Conservation (phyloP, 1,140 invertebrate species). For the Drosophila grimshawi region DNA sequence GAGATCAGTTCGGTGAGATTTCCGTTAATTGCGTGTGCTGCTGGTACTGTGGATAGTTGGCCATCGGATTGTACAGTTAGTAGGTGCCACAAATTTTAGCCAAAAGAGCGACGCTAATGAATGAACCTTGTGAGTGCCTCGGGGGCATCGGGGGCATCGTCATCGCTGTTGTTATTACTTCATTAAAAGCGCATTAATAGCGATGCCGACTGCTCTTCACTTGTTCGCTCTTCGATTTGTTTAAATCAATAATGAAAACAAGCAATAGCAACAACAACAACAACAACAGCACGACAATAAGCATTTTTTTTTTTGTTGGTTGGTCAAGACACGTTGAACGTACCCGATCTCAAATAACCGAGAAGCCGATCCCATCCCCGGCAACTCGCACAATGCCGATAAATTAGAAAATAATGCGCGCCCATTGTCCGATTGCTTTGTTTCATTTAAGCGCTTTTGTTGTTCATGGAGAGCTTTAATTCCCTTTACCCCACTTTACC, state of each 20-base stretch:
- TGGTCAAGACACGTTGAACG: slow-evolving; percentile 19
- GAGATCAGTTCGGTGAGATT: slow-evolving; percentile 44
- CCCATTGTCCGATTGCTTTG: slow-evolving; percentile 78
- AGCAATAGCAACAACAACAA: slow-evolving; percentile 48
- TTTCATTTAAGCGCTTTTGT: slow-evolving; percentile 83
- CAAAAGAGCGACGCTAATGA: slow-evolving; percentile 38
- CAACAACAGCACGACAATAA: neutral
- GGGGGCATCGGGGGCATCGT: slow-evolving; percentile 22
- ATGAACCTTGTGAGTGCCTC: slow-evolving; percentile 35
- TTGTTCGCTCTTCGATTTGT: slow-evolving; percentile 75
- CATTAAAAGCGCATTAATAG: slow-evolving; percentile 80
- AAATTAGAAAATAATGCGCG: slow-evolving; percentile 83
- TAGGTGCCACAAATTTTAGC: slow-evolving; percentile 4
- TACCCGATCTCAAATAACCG: slow-evolving; percentile 41
- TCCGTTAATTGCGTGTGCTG: slow-evolving; percentile 45
- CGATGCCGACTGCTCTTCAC: slow-evolving; percentile 66
- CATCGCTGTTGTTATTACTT: slow-evolving; percentile 74
- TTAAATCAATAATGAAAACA: slow-evolving; percentile 81
- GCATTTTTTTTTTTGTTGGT: neutral
- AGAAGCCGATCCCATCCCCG: slow-evolving; percentile 36
- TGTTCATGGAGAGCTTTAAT: slow-evolving; percentile 45
- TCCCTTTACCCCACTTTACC: slow-evolving; percentile 9
- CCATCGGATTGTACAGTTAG: slow-evolving; percentile 23
- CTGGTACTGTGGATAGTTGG: slow-evolving; percentile 15
- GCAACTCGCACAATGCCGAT: slow-evolving; percentile 69